Evolutionary conservation across 2,113 vertebrate species (phyloP).

Genomic region (Dinomys branickii): DNA sequence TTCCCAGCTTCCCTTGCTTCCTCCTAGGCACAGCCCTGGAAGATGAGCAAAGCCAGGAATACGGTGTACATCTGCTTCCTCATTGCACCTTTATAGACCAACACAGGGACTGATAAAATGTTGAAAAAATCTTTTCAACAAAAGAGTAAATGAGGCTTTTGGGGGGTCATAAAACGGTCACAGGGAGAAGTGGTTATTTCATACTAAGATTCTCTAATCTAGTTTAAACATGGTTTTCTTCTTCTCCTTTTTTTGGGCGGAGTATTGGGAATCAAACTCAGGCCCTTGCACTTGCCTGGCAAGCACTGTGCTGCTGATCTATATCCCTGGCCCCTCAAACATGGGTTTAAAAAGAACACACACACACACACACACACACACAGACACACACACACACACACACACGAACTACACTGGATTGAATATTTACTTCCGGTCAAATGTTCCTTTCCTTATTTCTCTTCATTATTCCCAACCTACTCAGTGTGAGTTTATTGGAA

Average conservation of each 20-base stretch:
- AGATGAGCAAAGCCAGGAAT: neutral
- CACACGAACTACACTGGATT: neutral
- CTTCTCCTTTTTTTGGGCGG: too few species aligned
- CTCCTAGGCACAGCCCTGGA: neutral
- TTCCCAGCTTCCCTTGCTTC: neutral
- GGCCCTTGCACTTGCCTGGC: too few species aligned
- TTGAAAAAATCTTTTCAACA: constrained; percentile 45
- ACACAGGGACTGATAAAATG: neutral
- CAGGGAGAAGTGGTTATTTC: neutral
- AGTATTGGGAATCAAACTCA: too few species aligned
- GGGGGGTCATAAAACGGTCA: neutral
- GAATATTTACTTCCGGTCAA: constrained; percentile 62
- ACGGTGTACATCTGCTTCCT: neutral
- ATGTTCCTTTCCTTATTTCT: constrained; percentile 68
- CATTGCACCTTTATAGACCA: neutral
- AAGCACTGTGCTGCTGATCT: too few species aligned
- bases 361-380: neutral
- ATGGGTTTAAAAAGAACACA: too few species aligned
- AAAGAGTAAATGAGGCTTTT: neutral
- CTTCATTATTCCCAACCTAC: constrained; percentile 60
- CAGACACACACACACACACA: neutral
- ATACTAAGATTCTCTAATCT: neutral
- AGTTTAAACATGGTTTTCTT: constrained; percentile 39
- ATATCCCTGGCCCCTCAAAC: too few species aligned
- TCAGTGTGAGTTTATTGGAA: constrained; percentile 68